Base-by-base conservation (phyloP, 2,797 vertebrate species). In the Rhadinocentrus ornatus region DNA sequence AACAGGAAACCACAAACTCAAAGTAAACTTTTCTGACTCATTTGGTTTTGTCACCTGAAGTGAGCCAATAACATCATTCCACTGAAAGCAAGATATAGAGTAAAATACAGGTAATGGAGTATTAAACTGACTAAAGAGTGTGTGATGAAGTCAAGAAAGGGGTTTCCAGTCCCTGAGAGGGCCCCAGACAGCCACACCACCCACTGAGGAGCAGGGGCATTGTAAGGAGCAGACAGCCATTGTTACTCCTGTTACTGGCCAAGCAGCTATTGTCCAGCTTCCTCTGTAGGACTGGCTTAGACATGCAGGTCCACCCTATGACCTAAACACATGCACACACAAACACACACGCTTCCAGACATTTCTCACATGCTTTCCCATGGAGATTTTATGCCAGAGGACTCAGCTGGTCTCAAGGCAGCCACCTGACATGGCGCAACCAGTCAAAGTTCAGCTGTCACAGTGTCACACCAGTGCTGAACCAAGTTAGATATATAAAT, bases 241-340 rank as follows among this genome's bases (percentile, higher is more conserved):
- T 94, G 92, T 94, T 91, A 29, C 81, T 73, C 80, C 86, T 86
- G 79, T 90, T 90, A 88, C 84, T 82, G 88, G 81, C 82, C 74
- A 16, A 63, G 89, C 75, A 52, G 78, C 90, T 91, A 92, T 93
- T 93, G 92, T 94, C 86, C 78, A 60, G 85, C 86, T 92, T 92
- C 88, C 92, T 89, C 86, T 88, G 76, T 79, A 78, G 80, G 86
- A 74, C 83, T 66, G 79, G 75, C 86, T 86, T 73, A 85, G 84
- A 88, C 66, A 37, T 86, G 82, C 82, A 75, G 84, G 73, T 86
- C 91, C 91, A 88, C 88, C 88, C 91, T 90, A 53, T 91, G 90
- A 90, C 88, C 84, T 86, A 84, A 83, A 62, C 82, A 69, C 82
- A 55, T 76, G 41, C 77, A 72, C 68, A 62, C 68, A 60, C 71